Base-by-base conservation (phyloP, 2,888 invertebrate species). In the Hesperia comma region DNA sequence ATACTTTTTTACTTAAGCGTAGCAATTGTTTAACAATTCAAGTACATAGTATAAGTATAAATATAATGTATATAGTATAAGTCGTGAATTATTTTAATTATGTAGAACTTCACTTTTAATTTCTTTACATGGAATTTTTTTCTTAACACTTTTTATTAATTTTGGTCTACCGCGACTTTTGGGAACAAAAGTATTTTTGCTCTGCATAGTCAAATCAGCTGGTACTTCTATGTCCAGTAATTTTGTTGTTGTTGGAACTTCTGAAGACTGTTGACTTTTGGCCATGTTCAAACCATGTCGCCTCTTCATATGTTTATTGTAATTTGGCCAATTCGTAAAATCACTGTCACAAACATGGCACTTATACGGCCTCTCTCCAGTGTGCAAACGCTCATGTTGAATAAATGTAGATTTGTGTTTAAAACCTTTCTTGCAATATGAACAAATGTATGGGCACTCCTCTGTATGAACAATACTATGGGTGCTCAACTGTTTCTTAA, bases 261-360 rank as follows among this genome's bases (percentile, higher is more conserved):
- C 49, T 12, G 12, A 4, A 19, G 49, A 12, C 49, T 19, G 19
- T 4, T 49, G 19, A 12, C 71, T 87, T 68, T 84, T 88, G 0
- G 85, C 75, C 76, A 82, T 83, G 43, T 86, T 81, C 68, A 77
- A 93, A n/a, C 94, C 94, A 73, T 96, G 96, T 21, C 95, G 89
- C n/a, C 95, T 88, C 82, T 95, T 96, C 95, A 96, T 95, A 77
- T 96, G 96, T 76, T 96, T 96, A 77, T 96, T 96, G 75, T 95
- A 96, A 86, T 96, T 96, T 0, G 96, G 95, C 95, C 96, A 96
- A 81, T 96, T 96, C 0, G 95, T 95, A 74, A 96, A 96, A 74
- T 95, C 82, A 12, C 82, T 73, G 74, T 94, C 94, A 77, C 96
- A 96, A 68, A 94, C 93, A 14, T 93, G 78, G 75, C 96, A 96